phyloP scores from a whole-genome alignment of 2,888 invertebrate species.

The Ochropacha duplaris region DNA sequence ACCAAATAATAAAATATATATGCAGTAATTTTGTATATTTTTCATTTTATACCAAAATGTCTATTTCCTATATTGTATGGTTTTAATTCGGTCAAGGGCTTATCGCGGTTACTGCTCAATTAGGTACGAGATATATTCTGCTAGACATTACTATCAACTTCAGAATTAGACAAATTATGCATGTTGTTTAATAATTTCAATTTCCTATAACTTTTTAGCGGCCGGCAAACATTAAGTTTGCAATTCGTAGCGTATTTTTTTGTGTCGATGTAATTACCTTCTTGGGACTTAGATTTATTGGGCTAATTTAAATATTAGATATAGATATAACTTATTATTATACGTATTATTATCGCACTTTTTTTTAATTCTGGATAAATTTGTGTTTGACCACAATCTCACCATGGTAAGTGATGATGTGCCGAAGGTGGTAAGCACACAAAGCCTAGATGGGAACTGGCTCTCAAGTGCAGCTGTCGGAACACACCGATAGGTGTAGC shows the following conservation, averaged over 20 bases:
- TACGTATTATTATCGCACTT: background rate
- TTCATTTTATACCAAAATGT: background rate
- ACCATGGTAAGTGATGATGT: no score
- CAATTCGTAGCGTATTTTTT: background rate
- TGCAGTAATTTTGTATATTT: background rate
- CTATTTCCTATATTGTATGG: background rate
- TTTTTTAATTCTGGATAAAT: no score
- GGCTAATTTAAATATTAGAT: background rate
- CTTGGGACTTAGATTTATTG: background rate
- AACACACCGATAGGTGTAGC: no score
- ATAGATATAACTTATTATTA: background rate
- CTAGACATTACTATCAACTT: background rate
- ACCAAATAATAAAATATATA: background rate
- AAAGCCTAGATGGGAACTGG: no score
- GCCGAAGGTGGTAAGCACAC: no score
- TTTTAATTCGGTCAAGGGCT: background rate
- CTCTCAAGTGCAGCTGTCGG: no score
- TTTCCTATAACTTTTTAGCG: background rate
- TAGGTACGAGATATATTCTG: background rate
- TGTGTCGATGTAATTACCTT: background rate
- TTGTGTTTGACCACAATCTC: no score
- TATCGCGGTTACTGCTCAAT: background rate
- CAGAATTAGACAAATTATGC: background rate
- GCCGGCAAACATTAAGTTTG: background rate
- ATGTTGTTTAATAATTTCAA: background rate